Evolutionary conservation across 2,888 invertebrate genomes (phyloP).

Genomic region (Biston stratarius): DNA sequence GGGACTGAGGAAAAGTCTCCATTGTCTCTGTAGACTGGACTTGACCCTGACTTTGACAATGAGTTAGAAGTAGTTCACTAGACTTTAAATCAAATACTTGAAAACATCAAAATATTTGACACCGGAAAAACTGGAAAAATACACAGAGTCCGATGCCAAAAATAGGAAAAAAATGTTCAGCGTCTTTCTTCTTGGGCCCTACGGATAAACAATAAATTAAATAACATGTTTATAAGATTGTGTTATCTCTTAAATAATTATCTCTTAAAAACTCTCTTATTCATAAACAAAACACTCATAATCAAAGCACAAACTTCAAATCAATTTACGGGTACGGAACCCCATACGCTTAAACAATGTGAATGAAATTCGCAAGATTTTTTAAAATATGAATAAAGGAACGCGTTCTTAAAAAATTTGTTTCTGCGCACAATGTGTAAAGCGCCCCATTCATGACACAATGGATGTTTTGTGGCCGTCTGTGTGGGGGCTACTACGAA

Average conservation of each 20-base stretch:
- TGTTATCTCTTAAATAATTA: background rate
- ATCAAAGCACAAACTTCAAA: conserved; percentile 43
- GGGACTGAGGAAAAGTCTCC: no score
- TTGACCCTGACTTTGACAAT: no score
- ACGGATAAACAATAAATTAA: no score
- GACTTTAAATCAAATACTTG: no score
- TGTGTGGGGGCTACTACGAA: conserved; percentile 36
- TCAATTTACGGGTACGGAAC: conserved; percentile 73
- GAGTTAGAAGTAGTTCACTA: no score
- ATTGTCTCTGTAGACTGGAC: no score
- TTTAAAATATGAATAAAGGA: conserved; percentile 62
- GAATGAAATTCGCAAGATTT: conserved; percentile 44
- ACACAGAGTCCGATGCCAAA: no score
- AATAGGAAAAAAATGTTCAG: no score
- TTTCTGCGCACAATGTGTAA: conserved; percentile 76
- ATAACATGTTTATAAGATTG: no score
- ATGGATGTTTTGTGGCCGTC: conserved; percentile 64
- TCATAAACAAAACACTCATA: background rate
- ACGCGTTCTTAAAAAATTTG: conserved; percentile 81
- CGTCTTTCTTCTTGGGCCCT: no score
- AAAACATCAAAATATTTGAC: no score
- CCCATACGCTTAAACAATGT: conserved; percentile 50
- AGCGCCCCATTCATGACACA: conserved; percentile 80
- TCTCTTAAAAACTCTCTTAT: background rate
- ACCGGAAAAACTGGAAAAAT: no score